Evolutionary conservation across 2,797 vertebrate species (phyloP), one percentile per base, ranked within the genome.

Genomic region (Morus bassanus): DNA sequence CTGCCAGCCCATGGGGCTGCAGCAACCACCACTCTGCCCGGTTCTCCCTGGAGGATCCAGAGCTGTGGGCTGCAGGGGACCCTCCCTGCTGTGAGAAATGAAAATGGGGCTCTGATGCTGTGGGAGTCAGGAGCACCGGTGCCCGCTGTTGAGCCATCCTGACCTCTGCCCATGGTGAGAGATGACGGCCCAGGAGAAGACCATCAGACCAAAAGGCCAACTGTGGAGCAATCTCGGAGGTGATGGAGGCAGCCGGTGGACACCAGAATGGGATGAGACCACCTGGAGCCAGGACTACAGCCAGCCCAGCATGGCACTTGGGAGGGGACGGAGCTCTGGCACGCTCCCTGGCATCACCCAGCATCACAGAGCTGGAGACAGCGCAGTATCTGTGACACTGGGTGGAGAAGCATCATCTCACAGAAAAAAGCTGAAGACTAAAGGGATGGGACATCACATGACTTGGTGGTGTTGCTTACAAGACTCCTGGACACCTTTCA

Each of bases 1-100:
- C 16, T 0, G 3, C 39, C 61, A 45, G 69, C 13, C 35, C 13
- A 1, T 1, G 14, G 18, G 35, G 43, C 45, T 37, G 51, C 45
- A n/a, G 51, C 45, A 30, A 28, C 59, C 24, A 13, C 23, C 0
- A 0, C 35, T 57, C 57, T n/a, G 51, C 31, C 25, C 1, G 2
- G 67, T 24, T 45, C 33, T 53, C 8, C 51, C 35, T 7, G 77
- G 48, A 33, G 31, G 27, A 73, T 45, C 37, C 2, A 2, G 39
- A 50, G 50, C 43, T 0, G 0, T 3, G 1, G 57, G 37, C 45
- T 68, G n/a, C n/a, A 5, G 54, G 27, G 65, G 22, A 69, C 30
- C 31, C 19, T 83, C 11, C 22, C 57, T 64, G 41, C 25, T 13
- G 2, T 9, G 30, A 64, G 59, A 76, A 76, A 5, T 43, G 25